phyloP scores from a whole-genome alignment of 1,140 invertebrate genomes.

The Acyrthosiphon pisum region DNA sequence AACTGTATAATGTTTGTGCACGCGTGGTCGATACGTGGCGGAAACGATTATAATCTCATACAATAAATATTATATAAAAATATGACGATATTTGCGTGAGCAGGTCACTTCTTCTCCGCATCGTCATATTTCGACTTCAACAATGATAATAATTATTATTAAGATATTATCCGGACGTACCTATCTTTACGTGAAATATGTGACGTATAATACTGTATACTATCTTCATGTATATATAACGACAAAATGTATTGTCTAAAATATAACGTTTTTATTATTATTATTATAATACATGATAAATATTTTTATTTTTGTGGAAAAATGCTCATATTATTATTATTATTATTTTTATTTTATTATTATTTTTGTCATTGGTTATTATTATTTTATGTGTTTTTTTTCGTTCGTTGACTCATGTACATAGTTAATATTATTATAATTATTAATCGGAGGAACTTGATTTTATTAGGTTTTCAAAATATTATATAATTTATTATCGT shows the following conservation, averaged over 20 bases:
- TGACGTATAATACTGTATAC: not conserved
- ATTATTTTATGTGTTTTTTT: constrained; percentile 32
- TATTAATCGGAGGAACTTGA: not conserved
- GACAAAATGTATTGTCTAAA: not conserved
- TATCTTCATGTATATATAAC: not conserved
- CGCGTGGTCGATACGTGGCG: not conserved
- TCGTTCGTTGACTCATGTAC: constrained; percentile 24
- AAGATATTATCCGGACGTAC: not conserved
- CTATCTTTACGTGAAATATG: not conserved
- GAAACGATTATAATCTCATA: not conserved
- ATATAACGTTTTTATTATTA: not conserved
- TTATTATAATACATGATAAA: not conserved
- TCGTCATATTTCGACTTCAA: not conserved
- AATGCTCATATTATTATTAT: constrained; percentile 32
- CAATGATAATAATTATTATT: not conserved
- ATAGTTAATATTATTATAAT: constrained; percentile 19
- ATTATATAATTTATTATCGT: constrained; percentile 10
- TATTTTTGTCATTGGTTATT: constrained; percentile 23
- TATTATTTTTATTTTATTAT: not conserved
- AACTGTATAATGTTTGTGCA: not conserved
- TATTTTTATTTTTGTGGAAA: not conserved
- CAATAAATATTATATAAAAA: not conserved
- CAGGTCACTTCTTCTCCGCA: not conserved
- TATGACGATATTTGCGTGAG: not conserved
- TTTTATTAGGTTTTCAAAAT: constrained; percentile 1